Evolutionary conservation across 2,888 invertebrate genomes (phyloP).

Genomic region (Drosophila mercatorum): DNA sequence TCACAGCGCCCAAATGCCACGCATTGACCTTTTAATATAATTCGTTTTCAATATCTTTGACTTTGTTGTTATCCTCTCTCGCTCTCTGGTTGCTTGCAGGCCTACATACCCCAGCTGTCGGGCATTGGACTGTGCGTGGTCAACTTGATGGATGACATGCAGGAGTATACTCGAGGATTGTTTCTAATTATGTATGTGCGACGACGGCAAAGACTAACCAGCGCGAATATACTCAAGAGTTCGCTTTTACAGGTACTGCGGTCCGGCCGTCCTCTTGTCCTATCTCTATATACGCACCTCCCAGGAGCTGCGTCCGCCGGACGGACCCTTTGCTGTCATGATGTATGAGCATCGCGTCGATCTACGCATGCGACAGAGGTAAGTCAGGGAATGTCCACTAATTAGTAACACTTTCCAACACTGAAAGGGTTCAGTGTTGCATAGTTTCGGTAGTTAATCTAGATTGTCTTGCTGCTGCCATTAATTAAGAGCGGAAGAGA

Average conservation of each 20-base stretch:
- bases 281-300: conserved; percentile 89
- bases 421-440: background rate
- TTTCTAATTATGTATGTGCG: conserved; percentile 88
- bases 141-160: conserved; percentile 88
- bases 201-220: background rate
- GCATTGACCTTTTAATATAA: conserved; percentile 22
- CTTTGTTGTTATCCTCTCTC: conserved; percentile 3
- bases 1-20: conserved; percentile 21
- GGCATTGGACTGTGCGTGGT: conserved; percentile 88
- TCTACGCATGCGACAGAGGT: conserved; percentile 83
- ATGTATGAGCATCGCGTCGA: conserved; percentile 86
- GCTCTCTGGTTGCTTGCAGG: conserved; percentile 81
- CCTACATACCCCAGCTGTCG: conserved; percentile 85
- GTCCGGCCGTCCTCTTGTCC: conserved; percentile 86
- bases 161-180: conserved; percentile 88
- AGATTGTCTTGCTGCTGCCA: background rate
- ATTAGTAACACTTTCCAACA: background rate
- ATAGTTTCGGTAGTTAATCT: background rate
- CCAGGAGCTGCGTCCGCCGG: conserved; percentile 87
- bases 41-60: conserved; percentile 13
- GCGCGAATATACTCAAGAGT: background rate
- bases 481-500: background rate
- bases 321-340: conserved; percentile 86
- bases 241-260: conserved; percentile 81
- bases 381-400: conserved; percentile 25